A percentile compares a stretch with the other conserved stretches of the same genome.
These are phyloP conservation scores for Chloroceryle amazona DNA, from an alignment of 2,797 vertebrate species.

Conservation along the genomic window DNA sequence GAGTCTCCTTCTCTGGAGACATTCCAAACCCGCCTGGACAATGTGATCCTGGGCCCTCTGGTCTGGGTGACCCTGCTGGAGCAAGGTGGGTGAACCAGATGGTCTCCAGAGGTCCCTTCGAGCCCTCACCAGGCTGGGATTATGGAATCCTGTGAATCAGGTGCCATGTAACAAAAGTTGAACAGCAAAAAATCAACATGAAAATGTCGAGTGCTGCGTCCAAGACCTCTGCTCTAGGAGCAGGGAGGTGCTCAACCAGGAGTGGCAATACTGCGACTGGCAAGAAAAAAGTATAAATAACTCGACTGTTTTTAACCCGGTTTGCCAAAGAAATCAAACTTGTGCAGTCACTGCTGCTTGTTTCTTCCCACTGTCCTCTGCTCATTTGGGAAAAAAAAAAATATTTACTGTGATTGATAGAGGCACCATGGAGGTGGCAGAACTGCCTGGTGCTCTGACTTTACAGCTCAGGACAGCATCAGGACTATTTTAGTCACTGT, in stretches of 20 bases:
- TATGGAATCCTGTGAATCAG: background rate
- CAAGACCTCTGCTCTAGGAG: background rate
- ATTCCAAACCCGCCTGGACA: background rate
- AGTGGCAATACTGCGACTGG: background rate
- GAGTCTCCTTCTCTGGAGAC: background rate
- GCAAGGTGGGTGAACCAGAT: background rate
- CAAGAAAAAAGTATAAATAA: background rate
- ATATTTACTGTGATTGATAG: background rate
- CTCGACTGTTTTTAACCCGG: background rate
- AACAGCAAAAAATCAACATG: background rate
- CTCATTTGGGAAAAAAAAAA: background rate
- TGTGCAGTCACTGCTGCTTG: accelerated
- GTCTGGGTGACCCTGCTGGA: background rate
- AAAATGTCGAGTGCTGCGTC: background rate
- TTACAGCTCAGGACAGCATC: background rate
- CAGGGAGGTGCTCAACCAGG: background rate
- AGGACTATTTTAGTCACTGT: background rate
- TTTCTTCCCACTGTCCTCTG: background rate
- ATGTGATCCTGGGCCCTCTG: background rate
- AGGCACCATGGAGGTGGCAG: background rate
- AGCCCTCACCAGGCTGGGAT: background rate
- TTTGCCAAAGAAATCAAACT: background rate
- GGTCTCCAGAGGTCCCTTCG: background rate
- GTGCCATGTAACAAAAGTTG: background rate
- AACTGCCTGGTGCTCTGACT: background rate